A percentile compares a stretch with the other conserved stretches of the same genome.
These are phyloP conservation scores for Torymus texanus DNA, from an alignment of 2,888 invertebrate genomes.

Conservation along the genomic window DNA sequence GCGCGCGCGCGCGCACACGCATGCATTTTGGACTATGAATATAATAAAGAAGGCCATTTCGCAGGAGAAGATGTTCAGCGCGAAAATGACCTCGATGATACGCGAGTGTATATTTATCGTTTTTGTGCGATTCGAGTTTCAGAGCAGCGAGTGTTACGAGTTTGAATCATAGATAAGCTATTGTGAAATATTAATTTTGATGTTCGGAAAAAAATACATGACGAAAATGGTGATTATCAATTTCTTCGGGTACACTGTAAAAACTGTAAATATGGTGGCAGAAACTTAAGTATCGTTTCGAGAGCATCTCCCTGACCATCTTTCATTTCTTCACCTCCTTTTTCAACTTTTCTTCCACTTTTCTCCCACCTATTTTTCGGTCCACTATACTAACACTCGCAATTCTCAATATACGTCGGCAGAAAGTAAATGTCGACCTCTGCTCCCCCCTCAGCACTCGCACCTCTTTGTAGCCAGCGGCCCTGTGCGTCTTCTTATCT, in stretches of 20 bases:
- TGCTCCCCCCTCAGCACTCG: background rate
- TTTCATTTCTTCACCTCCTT: constrained; percentile 10
- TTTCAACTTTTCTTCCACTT: background rate
- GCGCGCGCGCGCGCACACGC: background rate
- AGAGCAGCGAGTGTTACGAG: no score
- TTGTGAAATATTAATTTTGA: no score
- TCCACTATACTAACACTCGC: constrained; percentile 35
- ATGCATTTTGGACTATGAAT: background rate
- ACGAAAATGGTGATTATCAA: background rate
- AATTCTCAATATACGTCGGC: constrained; percentile 58
- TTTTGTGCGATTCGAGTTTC: no score
- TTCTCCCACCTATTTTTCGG: constrained; percentile 2
- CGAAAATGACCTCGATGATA: no score
- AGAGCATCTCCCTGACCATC: constrained; percentile 50
- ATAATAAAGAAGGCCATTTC: constrained; percentile 12
- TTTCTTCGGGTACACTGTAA: background rate
- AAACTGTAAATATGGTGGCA: constrained; percentile 49
- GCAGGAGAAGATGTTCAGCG: background rate
- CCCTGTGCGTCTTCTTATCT: constrained; percentile 14
- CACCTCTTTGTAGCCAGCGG: background rate
- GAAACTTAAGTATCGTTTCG: constrained; percentile 60
- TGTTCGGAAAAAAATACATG: background rate
- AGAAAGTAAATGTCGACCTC: constrained; percentile 59
- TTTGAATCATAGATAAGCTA: no score
- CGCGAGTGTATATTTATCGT: no score